Evolutionary conservation across 2,113 vertebrate genomes (phyloP).

Genomic region (Okapia johnstoni): DNA sequence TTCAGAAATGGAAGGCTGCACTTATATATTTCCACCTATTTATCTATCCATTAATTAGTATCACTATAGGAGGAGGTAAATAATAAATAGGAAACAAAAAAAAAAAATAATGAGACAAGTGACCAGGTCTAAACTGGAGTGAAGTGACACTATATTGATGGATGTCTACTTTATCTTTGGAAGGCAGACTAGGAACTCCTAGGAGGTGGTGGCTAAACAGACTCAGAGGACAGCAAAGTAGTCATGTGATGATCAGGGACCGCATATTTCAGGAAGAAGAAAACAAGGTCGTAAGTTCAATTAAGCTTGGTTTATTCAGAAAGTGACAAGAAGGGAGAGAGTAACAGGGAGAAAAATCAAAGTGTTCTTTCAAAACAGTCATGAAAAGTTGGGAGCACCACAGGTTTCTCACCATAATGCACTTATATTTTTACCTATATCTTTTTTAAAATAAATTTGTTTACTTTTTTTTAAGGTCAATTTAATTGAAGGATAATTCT

Average conservation of each 20-base stretch:
- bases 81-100: background rate
- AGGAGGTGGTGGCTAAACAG: background rate
- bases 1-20: background rate
- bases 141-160: background rate
- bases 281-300: background rate
- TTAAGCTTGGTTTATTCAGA: background rate
- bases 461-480: too few relatives aligned
- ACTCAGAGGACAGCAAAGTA: background rate
- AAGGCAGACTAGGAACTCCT: background rate
- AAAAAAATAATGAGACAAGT: background rate
- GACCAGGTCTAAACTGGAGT: background rate
- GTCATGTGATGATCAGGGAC: fast-evolving
- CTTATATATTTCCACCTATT: background rate
- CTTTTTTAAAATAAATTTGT: background rate
- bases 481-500: background rate
- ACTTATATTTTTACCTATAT: background rate
- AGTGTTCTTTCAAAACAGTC: background rate
- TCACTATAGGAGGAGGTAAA: background rate
- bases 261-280: background rate
- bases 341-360: background rate
- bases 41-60: background rate
- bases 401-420: background rate
- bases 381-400: background rate
- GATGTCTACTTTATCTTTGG: background rate
- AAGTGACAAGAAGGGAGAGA: background rate